These are phyloP conservation scores for Oryzias javanicus DNA, from an alignment of 2,113 vertebrate genomes.

Conservation along the genomic window DNA sequence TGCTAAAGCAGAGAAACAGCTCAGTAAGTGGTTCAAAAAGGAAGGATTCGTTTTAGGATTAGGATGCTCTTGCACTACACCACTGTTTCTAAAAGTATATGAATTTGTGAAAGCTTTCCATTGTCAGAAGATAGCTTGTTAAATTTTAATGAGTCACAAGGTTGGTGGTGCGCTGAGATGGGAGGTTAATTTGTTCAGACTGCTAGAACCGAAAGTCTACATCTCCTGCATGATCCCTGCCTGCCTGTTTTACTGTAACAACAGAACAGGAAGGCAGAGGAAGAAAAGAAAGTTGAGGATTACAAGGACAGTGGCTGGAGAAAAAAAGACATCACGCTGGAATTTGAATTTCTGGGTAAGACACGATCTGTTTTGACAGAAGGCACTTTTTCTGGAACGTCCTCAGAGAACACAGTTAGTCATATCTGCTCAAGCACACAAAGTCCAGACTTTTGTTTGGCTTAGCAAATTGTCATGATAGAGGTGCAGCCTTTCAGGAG, in stretches of 20 bases:
- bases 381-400: conserved; percentile 21
- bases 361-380: conserved; percentile 4
- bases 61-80: not conserved
- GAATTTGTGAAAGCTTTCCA: not conserved
- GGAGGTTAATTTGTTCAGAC: conserved; percentile 14
- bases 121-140: conserved; percentile 9
- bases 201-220: conserved; percentile 8
- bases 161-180: conserved; percentile 4
- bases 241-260: conserved; percentile 9
- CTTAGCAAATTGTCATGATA: conserved; percentile 5
- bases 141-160: conserved; percentile 28
- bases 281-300: not conserved
- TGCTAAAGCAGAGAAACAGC: not conserved
- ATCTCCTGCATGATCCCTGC: not conserved
- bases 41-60: not conserved
- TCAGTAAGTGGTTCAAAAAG: conserved; percentile 1
- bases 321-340: not conserved
- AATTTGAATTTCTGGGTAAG: not conserved
- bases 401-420: conserved; percentile 10
- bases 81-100: not conserved
- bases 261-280: not conserved
- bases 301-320: not conserved
- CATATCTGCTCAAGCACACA: conserved; percentile 18
- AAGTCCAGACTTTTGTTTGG: conserved; percentile 11
- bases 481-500: not conserved